Evolutionary conservation across 92 coral and sea anemone species (phyloP), one percentile per base, ranked within the genome.

Genomic region (Virgularia gustaviana): DNA sequence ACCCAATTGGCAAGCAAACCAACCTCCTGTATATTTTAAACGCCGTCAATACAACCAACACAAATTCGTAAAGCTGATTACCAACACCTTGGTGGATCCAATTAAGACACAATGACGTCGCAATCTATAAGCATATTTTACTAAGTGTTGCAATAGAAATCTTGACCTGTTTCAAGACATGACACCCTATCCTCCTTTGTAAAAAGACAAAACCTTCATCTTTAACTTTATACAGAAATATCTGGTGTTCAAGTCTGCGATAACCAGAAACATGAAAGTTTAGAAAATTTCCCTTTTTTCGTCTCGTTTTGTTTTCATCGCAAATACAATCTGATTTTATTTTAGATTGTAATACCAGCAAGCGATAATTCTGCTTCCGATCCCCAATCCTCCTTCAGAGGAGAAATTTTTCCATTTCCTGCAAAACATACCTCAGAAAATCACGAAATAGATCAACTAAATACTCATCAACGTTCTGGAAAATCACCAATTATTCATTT

Each of bases 81-180:
- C 12, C 11, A 16, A 11, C 51, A 20, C 11, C 29, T 30, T 30
- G 22, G 10, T 27, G 47, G 32, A 68, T 68, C 75, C 61, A 68
- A 68, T 68, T 68, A 68, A 36, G 45, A 47, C 15, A 33, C 35
- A 11, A 41, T 47, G 73, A 66, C 37, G 51, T 49, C 47, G 73
- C 27, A 34, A 33, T 47, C n/a, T n/a, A n/a, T 28, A 66, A 68
- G 35, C 75, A 68, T 18, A 29, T 30, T 23, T 10, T 8, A 25
- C n/a, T 38, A 29, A 65, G 38, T 23, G 33, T 37, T 22, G 29
- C 45, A 33, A 32, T 60, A 23, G 11, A 10, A 33, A 60, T 9
- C 20, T 16, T 1, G 51, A 2, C 20, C 20, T 43, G 51, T 43
- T 13, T 22, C 51, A 13, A 13, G n/a, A n/a, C n/a, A n/a, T n/a